Evolutionary conservation across 2,888 invertebrate genomes (phyloP), one percentile per base, ranked within the genome.

Genomic region (Biston stratarius): DNA sequence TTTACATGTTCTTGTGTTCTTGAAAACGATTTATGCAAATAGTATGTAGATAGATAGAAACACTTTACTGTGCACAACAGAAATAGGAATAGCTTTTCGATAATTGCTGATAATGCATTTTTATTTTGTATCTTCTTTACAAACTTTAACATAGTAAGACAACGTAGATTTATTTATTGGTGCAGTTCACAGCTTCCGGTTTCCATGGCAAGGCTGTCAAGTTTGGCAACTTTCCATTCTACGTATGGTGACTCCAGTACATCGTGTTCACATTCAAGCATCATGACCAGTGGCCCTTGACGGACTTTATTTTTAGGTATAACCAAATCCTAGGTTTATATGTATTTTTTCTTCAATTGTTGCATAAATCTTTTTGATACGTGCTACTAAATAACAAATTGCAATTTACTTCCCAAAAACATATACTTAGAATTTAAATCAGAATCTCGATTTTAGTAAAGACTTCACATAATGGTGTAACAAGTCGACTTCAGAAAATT

Each of bases 211-310:
- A 71, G 67, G 67, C 58, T 68, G 66, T 72, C 65, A 70, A 66
- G 67, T 67, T 74, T 73, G 74, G 71, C 74, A 71, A 67, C 67
- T 63, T 71, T 74, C 71, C 73, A 73, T 71, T 66, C 47, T 55
- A 56, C 58, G 62, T 44, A 24, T 58, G 40, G 44, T 53, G 59
- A 64, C 40, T 72, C 49, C 53, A 42, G 59, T 62, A 57, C 59
- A 66, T 57, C 65, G 65, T 58, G n/a, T 48, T 58, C 36, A 67
- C 34, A 51, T 64, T 65, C 42, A 53, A 62, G 57, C 58, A 49
- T 12, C 55, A 45, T 8, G 33, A 58, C 58, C 48, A 34, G 38
- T 45, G 42, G 61, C 45, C 45, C 45, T 44, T 44, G 51, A 40
- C 11, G 2, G 38, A 12, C 38, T 51, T 57, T 58, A 58, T 48